Evolutionary conservation across 2,113 vertebrate genomes (phyloP).

Genomic region (Holacanthus passer): DNA sequence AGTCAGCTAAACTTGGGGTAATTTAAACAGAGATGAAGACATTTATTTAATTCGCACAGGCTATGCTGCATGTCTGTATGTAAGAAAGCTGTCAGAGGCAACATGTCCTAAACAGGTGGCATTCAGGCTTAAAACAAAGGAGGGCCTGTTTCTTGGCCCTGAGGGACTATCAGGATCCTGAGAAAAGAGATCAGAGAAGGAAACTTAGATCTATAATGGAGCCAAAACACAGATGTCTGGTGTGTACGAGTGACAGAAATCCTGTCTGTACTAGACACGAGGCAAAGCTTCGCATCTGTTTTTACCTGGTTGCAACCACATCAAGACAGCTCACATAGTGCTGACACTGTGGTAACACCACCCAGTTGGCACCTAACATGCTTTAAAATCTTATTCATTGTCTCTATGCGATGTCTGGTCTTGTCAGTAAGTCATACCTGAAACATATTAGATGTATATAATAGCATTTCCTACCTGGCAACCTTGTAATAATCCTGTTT

Average conservation of each 20-base stretch:
- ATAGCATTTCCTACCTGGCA: not conserved
- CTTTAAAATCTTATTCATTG: not conserved
- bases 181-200: constrained; percentile 61
- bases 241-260: constrained; percentile 33
- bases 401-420: not conserved
- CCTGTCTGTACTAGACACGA: not conserved
- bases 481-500: not conserved
- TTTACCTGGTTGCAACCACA: constrained; percentile 52
- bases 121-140: constrained; percentile 66
- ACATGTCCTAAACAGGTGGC: constrained; percentile 73
- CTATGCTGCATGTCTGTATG: constrained; percentile 12
- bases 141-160: constrained; percentile 66
- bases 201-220: constrained; percentile 53
- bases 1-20: not conserved
- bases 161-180: constrained; percentile 60
- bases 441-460: not conserved
- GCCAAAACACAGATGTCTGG: constrained; percentile 60
- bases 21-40: not conserved
- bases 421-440: constrained; percentile 15
- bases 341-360: constrained; percentile 24
- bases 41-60: constrained; percentile 37
- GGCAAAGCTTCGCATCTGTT: constrained; percentile 8
- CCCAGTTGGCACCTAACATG: not conserved
- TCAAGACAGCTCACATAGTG: constrained; percentile 24
- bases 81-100: constrained; percentile 62